These are phyloP conservation scores for Nymphalis c-album DNA, from an alignment of 2,888 invertebrate genomes.

Conservation along the genomic window DNA sequence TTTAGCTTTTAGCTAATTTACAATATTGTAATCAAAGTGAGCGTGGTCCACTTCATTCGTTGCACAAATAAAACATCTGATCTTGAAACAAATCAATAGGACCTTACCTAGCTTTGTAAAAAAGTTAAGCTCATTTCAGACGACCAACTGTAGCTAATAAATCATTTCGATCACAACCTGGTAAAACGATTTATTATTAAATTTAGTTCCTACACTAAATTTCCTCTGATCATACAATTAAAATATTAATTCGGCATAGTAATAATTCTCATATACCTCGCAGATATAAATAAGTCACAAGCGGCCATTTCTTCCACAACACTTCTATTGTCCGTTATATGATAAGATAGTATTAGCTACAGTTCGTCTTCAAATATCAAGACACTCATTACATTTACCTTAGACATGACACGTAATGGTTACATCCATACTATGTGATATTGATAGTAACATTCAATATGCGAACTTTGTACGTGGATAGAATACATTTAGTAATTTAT, in stretches of 20 bases:
- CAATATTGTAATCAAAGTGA: conserved; percentile 32
- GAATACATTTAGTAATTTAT: not conserved
- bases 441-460: conserved; percentile 47
- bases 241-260: no score
- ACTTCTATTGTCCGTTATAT: not conserved
- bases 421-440: conserved; percentile 26
- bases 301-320: not conserved
- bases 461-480: conserved; percentile 40
- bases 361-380: conserved; percentile 55
- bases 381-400: conserved; percentile 59
- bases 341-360: conserved; percentile 50
- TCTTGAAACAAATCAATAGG: conserved; percentile 57
- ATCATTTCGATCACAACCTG: conserved; percentile 27
- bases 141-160: conserved; percentile 55
- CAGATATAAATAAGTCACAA: not conserved
- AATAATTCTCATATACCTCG: no score
- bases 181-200: not conserved
- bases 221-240: no score
- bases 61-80: conserved; percentile 62
- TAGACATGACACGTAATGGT: conserved; percentile 23
- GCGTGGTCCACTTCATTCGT: conserved; percentile 61
- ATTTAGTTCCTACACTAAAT: not conserved
- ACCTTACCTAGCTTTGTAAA: conserved; percentile 57
- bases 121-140: conserved; percentile 71
- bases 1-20: conserved; percentile 10